phyloP scores from a whole-genome alignment of 2,888 invertebrate genomes.

The Oscheius sp. region DNA sequence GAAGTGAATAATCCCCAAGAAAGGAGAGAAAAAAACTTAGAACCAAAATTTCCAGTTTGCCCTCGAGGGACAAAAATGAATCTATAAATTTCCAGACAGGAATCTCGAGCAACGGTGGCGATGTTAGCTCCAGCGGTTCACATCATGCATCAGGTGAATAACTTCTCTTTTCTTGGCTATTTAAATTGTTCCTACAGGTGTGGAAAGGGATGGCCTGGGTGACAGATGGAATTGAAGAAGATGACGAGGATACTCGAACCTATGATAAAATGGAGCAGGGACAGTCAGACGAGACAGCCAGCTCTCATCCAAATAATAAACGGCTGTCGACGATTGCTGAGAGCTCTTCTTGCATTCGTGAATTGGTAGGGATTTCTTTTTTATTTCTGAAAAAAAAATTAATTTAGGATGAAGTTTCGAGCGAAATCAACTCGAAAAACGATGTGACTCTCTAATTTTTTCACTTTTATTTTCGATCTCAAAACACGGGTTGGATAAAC shows the following conservation, averaged over 20 bases:
- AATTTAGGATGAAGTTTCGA: slow-evolving; percentile 62
- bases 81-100: slow-evolving; percentile 41
- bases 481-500: slow-evolving; percentile 4
- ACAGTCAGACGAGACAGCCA: slow-evolving; percentile 56
- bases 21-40: not conserved
- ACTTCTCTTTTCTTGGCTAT: no score
- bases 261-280: slow-evolving; percentile 63
- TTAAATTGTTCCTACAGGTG: slow-evolving; percentile 41
- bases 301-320: slow-evolving; percentile 37
- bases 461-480: slow-evolving; percentile 5
- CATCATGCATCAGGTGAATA: slow-evolving; percentile 66
- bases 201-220: slow-evolving; percentile 70
- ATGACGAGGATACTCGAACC: slow-evolving; percentile 61
- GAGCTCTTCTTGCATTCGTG: slow-evolving; percentile 60
- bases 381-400: slow-evolving; percentile 11
- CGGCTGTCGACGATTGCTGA: slow-evolving; percentile 67
- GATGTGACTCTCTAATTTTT: slow-evolving; percentile 58
- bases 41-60: not conserved
- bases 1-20: no score
- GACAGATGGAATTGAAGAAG: slow-evolving; percentile 68
- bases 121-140: slow-evolving; percentile 69
- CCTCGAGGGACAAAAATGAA: not conserved
- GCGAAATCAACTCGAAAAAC: slow-evolving; percentile 61
- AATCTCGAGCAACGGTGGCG: slow-evolving; percentile 67
- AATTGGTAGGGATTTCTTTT: slow-evolving; percentile 32